Conservation (phyloP, 2,888 invertebrate species). For the Lysandra bellargus region DNA sequence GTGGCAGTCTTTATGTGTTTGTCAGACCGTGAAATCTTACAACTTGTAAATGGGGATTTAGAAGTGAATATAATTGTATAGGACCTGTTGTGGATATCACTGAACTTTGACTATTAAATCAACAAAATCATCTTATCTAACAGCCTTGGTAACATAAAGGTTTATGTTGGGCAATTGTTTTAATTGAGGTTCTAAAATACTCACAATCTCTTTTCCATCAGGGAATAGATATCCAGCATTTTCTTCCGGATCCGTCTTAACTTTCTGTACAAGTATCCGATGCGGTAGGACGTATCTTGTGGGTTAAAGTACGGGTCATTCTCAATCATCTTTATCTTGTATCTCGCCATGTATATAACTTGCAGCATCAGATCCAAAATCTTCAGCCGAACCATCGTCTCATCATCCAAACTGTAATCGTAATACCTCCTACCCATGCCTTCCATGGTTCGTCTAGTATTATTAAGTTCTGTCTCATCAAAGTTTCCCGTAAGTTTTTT, state of each 20-base stretch:
- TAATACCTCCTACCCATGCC: background rate
- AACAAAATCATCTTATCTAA: too few species aligned
- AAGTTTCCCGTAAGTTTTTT: background rate
- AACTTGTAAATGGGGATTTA: background rate
- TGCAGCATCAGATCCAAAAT: conserved; percentile 49
- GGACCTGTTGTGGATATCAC: too few species aligned
- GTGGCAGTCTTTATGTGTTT: too few species aligned
- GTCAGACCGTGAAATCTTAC: too few species aligned
- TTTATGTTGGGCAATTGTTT: background rate
- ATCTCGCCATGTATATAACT: conserved; percentile 51
- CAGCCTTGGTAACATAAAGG: background rate
- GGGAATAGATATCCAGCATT: conserved; percentile 42
- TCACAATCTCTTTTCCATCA: conserved; percentile 34
- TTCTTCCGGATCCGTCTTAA: conserved; percentile 42
- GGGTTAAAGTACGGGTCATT: conserved; percentile 43
- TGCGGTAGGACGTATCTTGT: conserved; percentile 48
- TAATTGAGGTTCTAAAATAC: background rate
- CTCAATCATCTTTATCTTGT: conserved; percentile 46
- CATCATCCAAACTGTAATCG: conserved; percentile 21
- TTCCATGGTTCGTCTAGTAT: conserved; percentile 37
- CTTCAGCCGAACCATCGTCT: conserved; percentile 38
- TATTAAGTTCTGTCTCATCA: conserved; percentile 18
- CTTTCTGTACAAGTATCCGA: conserved; percentile 47
- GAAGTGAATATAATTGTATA: background rate
- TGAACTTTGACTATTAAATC: too few species aligned